Evolutionary conservation across 2,888 invertebrate species (phyloP).

Genomic region (Conistra vaccinii): DNA sequence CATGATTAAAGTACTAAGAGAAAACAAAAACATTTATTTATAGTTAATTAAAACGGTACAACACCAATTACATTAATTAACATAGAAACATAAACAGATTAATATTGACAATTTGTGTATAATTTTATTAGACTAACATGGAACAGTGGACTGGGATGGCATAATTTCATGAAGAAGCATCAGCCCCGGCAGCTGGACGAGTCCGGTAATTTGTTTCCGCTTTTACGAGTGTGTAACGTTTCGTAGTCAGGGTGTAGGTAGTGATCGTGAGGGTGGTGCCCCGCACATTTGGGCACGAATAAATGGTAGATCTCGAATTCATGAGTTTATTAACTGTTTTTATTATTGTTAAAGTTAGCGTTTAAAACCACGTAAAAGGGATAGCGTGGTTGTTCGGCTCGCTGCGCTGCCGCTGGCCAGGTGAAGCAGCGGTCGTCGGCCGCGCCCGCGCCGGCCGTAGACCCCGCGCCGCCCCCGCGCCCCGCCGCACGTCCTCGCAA

Average conservation of each 20-base stretch:
- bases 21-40: no score
- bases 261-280: background rate
- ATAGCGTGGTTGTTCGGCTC: conserved; percentile 14
- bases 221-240: background rate
- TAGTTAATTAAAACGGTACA: no score
- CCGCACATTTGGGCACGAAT: background rate
- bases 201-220: background rate
- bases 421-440: conserved; percentile 63
- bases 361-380: background rate
- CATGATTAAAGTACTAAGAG: background rate
- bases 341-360: background rate
- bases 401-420: conserved; percentile 43
- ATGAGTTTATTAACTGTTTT: background rate
- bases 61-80: no score
- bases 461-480: conserved; percentile 60
- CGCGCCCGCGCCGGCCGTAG: conserved; percentile 67
- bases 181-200: background rate
- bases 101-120: no score
- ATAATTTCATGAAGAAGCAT: background rate
- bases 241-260: background rate
- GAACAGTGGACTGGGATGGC: no score
- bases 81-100: no score
- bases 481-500: conserved; percentile 56
- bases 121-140: no score
- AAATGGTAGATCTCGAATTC: background rate